A percentile compares a stretch with the other conserved stretches of the same genome.
Evolutionary conservation across 2,113 vertebrate species (phyloP).

Genomic region (Oncorhynchus masou): DNA sequence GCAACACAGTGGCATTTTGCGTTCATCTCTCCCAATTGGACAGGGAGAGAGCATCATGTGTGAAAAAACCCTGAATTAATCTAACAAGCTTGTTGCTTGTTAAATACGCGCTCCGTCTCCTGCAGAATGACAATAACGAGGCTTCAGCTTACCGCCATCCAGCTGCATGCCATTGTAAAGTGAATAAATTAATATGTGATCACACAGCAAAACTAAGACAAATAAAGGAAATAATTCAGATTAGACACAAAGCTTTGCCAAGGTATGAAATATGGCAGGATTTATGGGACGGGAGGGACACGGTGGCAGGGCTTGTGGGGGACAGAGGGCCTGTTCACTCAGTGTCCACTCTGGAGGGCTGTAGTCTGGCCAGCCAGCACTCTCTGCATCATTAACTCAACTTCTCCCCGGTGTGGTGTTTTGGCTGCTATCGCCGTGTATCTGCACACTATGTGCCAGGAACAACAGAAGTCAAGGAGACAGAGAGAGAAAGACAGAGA

Average conservation of each 20-base stretch:
- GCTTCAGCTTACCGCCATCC: slow-evolving; percentile 38
- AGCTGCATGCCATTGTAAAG: slow-evolving; percentile 48
- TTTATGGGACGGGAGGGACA: slow-evolving; percentile 21
- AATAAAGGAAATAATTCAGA: slow-evolving; percentile 62
- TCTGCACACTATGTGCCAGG: slow-evolving; percentile 42
- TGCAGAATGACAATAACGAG: slow-evolving; percentile 68
- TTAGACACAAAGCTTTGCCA: slow-evolving; percentile 53
- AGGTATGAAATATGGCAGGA: slow-evolving; percentile 46
- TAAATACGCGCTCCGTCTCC: slow-evolving; percentile 58
- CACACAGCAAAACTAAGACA: slow-evolving; percentile 60
- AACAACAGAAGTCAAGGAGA: slow-evolving; percentile 45
- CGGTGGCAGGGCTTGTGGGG: slow-evolving; percentile 31
- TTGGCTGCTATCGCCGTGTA: slow-evolving; percentile 43
- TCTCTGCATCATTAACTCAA: slow-evolving; percentile 65
- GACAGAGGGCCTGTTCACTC: slow-evolving; percentile 35
- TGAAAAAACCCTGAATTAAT: slow-evolving; percentile 67
- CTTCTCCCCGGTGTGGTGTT: slow-evolving; percentile 41
- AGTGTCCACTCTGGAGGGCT: slow-evolving; percentile 36
- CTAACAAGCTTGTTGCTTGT: slow-evolving; percentile 72
- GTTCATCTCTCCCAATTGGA: slow-evolving; percentile 63
- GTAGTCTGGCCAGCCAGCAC: slow-evolving; percentile 44
- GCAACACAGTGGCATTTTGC: slow-evolving; percentile 60
- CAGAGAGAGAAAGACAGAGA: slow-evolving; percentile 21
- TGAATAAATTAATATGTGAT: slow-evolving; percentile 67
- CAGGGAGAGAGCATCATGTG: slow-evolving; percentile 42